Evolutionary conservation across 2,797 vertebrate species (phyloP).

Genomic region (Geotrypetes seraphini): DNA sequence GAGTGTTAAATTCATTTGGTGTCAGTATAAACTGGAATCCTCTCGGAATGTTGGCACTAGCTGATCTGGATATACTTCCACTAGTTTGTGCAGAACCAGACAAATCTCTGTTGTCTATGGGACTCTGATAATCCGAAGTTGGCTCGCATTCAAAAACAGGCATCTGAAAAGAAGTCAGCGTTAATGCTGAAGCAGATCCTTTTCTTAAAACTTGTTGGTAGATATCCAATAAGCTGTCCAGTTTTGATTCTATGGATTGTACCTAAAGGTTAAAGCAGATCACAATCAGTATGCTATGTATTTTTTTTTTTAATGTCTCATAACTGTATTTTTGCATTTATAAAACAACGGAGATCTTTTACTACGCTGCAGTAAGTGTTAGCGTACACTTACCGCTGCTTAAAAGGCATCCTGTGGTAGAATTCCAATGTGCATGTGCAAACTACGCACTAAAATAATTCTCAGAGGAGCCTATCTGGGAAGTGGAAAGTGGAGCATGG

Average conservation of each 20-base stretch:
- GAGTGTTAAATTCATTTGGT: conserved; percentile 71
- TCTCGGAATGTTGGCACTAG: conserved; percentile 74
- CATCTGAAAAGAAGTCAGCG: conserved; percentile 76
- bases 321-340: too few relatives aligned
- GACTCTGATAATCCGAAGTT: conserved; percentile 88
- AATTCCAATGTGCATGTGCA: too few relatives aligned
- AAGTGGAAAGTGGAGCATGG: too few relatives aligned
- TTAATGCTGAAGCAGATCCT: conserved; percentile 80
- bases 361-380: too few relatives aligned
- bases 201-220: conserved; percentile 88
- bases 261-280: conserved; percentile 54
- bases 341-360: too few relatives aligned
- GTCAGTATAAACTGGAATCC: conserved; percentile 85
- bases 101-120: conserved; percentile 78
- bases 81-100: conserved; percentile 73
- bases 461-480: too few relatives aligned
- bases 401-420: too few relatives aligned
- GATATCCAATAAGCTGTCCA: conserved; percentile 89
- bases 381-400: too few relatives aligned
- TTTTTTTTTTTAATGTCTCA: neutral
- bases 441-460: too few relatives aligned
- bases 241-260: conserved; percentile 92
- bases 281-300: neutral
- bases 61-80: conserved; percentile 66
- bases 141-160: conserved; percentile 89